Evolutionary conservation across 2,113 vertebrate species (phyloP), one percentile per base, ranked within the genome.

Genomic region (Melanostigma gelatinosum): DNA sequence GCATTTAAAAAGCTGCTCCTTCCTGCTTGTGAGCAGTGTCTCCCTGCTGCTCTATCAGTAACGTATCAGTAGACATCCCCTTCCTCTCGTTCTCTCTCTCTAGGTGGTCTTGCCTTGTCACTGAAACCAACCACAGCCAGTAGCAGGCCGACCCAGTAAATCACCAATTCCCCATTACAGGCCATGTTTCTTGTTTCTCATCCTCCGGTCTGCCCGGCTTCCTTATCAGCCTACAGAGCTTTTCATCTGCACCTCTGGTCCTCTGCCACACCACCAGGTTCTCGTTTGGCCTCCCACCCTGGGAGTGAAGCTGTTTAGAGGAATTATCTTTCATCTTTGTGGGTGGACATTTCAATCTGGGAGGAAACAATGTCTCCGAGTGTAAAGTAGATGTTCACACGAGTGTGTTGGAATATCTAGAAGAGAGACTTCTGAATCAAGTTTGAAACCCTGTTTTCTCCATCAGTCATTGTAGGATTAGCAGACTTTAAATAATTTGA

Each of bases 211-310:
- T 90, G 87, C 79, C 72, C 32, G 69, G 75, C 84, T 90, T 89
- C 89, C 92, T 94, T 93, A 91, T 91, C 92, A 79, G 83, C 90
- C 89, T 78, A 91, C 91, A 44, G 76, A 91, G 87, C 80, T 85
- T 93, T 92, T 93, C 91, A 93, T 94, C 89, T 92, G 84, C 68
- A 82, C 64, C 78, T 67, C 89, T 83, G 84, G 87, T 87, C 90
- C 85, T 90, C 79, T 73, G 81, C 81, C 83, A 85, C 67, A 42
- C 83, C 91, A 88, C 87, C 85, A 77, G 86, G 69, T 87, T 88
- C 80, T 85, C 64, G 82, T 90, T 90, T 86, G 72, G 77, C 83
- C 88, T 90, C 91, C 92, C 87, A 89, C 87, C 71, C 69, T 18
- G 18, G 70, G 66, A 88, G 76, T 46, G 36, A 73, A 90, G 86